These are phyloP conservation scores for Luperina testacea DNA, from an alignment of 2,888 invertebrate genomes.

Conservation along the genomic window DNA sequence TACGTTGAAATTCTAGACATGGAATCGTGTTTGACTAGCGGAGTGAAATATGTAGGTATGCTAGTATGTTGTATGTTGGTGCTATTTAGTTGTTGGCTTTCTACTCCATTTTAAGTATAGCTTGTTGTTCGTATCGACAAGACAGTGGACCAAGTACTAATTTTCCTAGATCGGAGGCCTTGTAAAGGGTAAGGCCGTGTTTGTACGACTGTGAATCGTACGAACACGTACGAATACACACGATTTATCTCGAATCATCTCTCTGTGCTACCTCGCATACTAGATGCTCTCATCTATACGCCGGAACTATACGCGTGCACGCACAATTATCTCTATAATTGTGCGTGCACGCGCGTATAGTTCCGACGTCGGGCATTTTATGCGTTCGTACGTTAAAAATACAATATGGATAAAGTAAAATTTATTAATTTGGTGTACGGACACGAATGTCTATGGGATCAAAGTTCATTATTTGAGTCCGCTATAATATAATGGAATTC, in stretches of 20 bases:
- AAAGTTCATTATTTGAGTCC: background rate
- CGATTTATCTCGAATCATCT: background rate
- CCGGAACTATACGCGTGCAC: too few relatives aligned
- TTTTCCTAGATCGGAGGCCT: background rate
- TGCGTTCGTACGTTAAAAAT: background rate
- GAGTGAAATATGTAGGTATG: slow-evolving; percentile 40
- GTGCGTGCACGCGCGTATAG: background rate
- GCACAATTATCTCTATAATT: too few relatives aligned
- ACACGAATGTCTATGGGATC: background rate
- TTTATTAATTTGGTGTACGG: background rate
- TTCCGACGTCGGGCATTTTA: background rate
- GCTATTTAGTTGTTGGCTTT: slow-evolving; percentile 22
- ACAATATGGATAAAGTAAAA: background rate
- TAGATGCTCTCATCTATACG: too few relatives aligned
- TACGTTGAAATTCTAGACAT: slow-evolving; percentile 62
- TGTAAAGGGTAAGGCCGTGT: background rate
- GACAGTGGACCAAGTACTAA: background rate
- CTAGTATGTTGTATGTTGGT: slow-evolving; percentile 11
- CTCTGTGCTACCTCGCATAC: background rate
- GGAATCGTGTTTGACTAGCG: slow-evolving; percentile 53
- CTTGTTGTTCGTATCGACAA: background rate
- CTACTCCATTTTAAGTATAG: slow-evolving; percentile 12
- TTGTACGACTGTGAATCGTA: background rate
- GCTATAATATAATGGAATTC: background rate
- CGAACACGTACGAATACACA: background rate